These are phyloP conservation scores for Trypoxylon attenuatum DNA, from an alignment of 2,888 invertebrate genomes.

Conservation along the genomic window DNA sequence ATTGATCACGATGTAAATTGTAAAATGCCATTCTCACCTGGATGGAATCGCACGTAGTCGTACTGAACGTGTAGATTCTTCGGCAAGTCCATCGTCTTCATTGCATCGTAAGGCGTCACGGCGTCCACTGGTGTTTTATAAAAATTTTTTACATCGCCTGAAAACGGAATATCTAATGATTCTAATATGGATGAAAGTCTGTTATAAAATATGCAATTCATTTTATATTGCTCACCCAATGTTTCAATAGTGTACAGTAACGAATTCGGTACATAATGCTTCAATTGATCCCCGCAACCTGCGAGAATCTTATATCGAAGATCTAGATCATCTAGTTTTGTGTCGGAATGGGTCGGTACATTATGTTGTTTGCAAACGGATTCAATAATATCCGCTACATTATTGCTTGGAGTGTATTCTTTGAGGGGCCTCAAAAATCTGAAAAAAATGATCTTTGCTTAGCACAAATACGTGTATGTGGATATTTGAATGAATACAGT, in stretches of 20 bases:
- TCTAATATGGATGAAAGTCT: too few species aligned
- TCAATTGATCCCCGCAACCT: constrained; percentile 82
- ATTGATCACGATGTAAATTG: background rate
- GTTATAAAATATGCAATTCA: too few species aligned
- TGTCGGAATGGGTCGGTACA: constrained; percentile 70
- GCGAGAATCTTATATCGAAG: constrained; percentile 82
- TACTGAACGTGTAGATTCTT: constrained; percentile 90
- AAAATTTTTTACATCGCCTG: constrained; percentile 83
- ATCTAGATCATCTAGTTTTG: constrained; percentile 74
- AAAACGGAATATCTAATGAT: constrained; percentile 35
- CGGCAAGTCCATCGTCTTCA: constrained; percentile 85
- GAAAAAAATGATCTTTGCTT: too few species aligned
- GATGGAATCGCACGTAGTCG: constrained; percentile 89
- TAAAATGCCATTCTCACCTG: constrained; percentile 76
- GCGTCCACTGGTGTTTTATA: constrained; percentile 84
- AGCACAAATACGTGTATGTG: too few species aligned
- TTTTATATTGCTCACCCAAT: constrained; percentile 77
- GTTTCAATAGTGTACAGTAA: constrained; percentile 84
- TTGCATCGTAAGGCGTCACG: constrained; percentile 83
- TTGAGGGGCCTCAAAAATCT: constrained; percentile 87
- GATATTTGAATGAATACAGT: too few species aligned
- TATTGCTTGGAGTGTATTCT: constrained; percentile 83
- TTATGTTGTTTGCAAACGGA: constrained; percentile 79
- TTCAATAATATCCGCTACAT: constrained; percentile 80
- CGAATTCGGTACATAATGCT: constrained; percentile 89